Percentiles rank a stretch among this genome's conserved stretches.
Conservation (phyloP, 2,888 invertebrate genomes). For the Sphaerophoria taeniata region DNA sequence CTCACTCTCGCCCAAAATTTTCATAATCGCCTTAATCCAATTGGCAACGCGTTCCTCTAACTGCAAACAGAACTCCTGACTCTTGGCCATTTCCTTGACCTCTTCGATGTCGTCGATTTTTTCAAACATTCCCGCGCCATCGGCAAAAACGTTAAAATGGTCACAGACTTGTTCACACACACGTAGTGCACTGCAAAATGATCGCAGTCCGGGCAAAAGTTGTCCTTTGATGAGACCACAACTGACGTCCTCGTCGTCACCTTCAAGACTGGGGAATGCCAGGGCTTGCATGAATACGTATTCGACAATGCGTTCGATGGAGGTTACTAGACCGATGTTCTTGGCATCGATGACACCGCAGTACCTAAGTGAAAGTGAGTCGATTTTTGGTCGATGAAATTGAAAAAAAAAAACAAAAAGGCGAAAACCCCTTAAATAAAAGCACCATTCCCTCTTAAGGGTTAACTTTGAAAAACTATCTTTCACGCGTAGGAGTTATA, state of each 20-base stretch:
- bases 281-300: constrained; percentile 95
- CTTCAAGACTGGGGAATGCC: constrained; percentile 91
- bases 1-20: constrained; percentile 94
- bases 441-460: too few relatives aligned
- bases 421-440: too few relatives aligned
- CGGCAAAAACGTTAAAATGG: constrained; percentile 90
- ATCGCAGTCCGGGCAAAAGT: constrained; percentile 91
- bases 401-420: neutral
- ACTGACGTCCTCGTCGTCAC: constrained; percentile 90
- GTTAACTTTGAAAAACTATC: too few relatives aligned
- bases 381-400: too few relatives aligned
- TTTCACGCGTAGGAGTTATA: too few relatives aligned
- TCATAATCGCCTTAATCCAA: constrained; percentile 92
- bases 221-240: constrained; percentile 93
- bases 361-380: constrained; percentile 83
- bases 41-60: constrained; percentile 89
- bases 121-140: constrained; percentile 86
- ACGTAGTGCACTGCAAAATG: constrained; percentile 94
- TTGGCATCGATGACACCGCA: constrained; percentile 92
- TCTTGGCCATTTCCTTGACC: constrained; percentile 88
- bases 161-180: constrained; percentile 94
- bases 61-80: constrained; percentile 86
- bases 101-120: constrained; percentile 86
- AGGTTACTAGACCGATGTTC: constrained; percentile 91
- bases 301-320: constrained; percentile 94